phyloP scores from a whole-genome alignment of 2,888 invertebrate species.

The Cinara cedri region DNA sequence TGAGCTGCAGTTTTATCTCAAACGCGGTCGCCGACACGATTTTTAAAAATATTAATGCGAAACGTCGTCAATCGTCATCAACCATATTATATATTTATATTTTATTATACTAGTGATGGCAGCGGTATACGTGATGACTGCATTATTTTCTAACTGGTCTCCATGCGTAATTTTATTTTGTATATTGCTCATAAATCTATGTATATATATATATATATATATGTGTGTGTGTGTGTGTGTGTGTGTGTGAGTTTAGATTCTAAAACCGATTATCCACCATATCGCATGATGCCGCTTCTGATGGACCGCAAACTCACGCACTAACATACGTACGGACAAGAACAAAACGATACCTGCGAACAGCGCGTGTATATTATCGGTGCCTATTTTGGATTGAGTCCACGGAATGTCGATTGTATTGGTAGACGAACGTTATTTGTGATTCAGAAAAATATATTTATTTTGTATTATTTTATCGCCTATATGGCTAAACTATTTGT shows the following conservation, averaged over 20 bases:
- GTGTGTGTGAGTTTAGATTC: neutral
- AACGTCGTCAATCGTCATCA: neutral
- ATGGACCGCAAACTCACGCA: constrained; percentile 18
- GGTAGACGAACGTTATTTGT: no score
- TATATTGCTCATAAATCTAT: no score
- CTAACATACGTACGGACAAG: neutral
- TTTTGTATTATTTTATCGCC: no score
- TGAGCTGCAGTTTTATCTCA: neutral
- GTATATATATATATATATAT: neutral
- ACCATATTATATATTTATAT: constrained; percentile 12
- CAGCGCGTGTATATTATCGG: no score
- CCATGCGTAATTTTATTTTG: no score
- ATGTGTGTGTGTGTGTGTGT: neutral
- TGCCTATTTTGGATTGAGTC: no score
- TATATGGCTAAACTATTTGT: no score
- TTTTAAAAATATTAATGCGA: constrained; percentile 12
- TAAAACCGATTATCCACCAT: constrained; percentile 7
- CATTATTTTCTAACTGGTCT: constrained; percentile 9
- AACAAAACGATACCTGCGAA: no score
- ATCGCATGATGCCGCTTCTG: neutral
- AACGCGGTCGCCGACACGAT: constrained; percentile 39
- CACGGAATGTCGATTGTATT: no score
- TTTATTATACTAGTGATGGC: constrained; percentile 29
- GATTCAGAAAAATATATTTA: no score
- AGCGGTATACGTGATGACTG: constrained; percentile 4